Percentiles rank a stretch among this genome's conserved stretches.
Evolutionary conservation across 2,888 invertebrate species (phyloP).

Genomic region (Acleris emargana): DNA sequence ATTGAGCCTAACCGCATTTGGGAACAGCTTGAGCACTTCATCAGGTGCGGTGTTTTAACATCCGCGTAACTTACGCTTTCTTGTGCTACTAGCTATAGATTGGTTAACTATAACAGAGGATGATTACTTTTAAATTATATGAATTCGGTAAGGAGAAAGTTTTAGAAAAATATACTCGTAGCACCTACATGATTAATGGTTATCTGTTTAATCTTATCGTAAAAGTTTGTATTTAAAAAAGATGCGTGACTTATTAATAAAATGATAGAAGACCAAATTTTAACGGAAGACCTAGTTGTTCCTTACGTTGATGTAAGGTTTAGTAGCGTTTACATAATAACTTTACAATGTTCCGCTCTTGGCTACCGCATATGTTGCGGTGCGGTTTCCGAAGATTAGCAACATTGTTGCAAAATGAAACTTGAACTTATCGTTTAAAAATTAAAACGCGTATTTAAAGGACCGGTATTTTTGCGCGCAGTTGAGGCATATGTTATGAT

Average conservation of each 20-base stretch:
- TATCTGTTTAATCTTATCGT: too few relatives aligned
- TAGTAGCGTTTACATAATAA: neutral
- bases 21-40: conserved; percentile 26
- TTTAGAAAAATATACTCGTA: too few relatives aligned
- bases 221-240: too few relatives aligned
- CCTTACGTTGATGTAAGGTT: too few relatives aligned
- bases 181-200: too few relatives aligned
- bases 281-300: too few relatives aligned
- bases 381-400: conserved; percentile 13
- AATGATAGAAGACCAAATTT: too few relatives aligned
- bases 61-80: conserved; percentile 4
- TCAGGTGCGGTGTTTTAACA: conserved; percentile 8
- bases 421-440: neutral
- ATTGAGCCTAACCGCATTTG: conserved; percentile 30
- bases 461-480: neutral
- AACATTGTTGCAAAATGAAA: conserved; percentile 13
- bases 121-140: too few relatives aligned
- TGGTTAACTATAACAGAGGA: neutral
- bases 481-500: too few relatives aligned
- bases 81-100: conserved; percentile 3
- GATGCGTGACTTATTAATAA: too few relatives aligned
- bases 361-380: neutral
- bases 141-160: too few relatives aligned
- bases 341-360: neutral
- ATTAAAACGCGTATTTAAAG: neutral